Percentiles rank a stretch among this genome's conserved stretches.
phyloP scores from a whole-genome alignment of 2,888 invertebrate species.

The Meganola albula region DNA sequence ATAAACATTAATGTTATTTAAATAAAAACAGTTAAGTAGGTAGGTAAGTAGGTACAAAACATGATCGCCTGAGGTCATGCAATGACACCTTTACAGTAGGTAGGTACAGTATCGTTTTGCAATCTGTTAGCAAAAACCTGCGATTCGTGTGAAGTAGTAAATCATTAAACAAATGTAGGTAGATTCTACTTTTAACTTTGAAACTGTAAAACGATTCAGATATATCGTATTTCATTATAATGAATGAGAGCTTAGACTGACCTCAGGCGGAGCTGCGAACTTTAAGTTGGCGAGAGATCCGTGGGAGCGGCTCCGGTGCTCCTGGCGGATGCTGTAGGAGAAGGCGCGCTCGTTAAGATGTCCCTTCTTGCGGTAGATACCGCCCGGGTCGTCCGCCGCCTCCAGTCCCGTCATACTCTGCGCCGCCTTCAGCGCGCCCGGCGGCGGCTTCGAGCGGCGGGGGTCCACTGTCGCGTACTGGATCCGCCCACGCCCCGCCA shows the following conservation, averaged over 20 bases:
- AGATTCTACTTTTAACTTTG: background rate
- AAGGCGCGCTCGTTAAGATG: slow-evolving; percentile 95
- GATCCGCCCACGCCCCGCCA: slow-evolving; percentile 53
- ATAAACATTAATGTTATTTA: too few relatives aligned
- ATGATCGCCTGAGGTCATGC: slow-evolving; percentile 11
- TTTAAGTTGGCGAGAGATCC: slow-evolving; percentile 94
- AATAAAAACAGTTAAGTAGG: slow-evolving; percentile 13
- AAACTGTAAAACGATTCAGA: background rate
- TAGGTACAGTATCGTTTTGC: background rate
- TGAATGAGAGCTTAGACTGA: slow-evolving; percentile 42
- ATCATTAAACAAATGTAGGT: too few relatives aligned
- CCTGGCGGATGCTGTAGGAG: slow-evolving; percentile 95
- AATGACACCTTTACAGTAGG: slow-evolving; percentile 5
- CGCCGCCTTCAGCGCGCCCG: slow-evolving; percentile 81
- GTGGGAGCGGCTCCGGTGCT: slow-evolving; percentile 94
- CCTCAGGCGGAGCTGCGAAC: slow-evolving; percentile 86
- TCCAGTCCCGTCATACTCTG: slow-evolving; percentile 80
- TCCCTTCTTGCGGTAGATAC: slow-evolving; percentile 93
- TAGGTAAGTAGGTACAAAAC: too few relatives aligned
- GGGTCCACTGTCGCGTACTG: slow-evolving; percentile 82
- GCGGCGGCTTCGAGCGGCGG: slow-evolving; percentile 80
- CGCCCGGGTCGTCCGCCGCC: slow-evolving; percentile 79
- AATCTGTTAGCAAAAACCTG: background rate
- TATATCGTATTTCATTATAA: background rate
- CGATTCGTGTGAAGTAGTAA: background rate